Evolutionary conservation across 1,140 invertebrate genomes (phyloP), one percentile per base, ranked within the genome.

Genomic region (Drosophila kanapiae): DNA sequence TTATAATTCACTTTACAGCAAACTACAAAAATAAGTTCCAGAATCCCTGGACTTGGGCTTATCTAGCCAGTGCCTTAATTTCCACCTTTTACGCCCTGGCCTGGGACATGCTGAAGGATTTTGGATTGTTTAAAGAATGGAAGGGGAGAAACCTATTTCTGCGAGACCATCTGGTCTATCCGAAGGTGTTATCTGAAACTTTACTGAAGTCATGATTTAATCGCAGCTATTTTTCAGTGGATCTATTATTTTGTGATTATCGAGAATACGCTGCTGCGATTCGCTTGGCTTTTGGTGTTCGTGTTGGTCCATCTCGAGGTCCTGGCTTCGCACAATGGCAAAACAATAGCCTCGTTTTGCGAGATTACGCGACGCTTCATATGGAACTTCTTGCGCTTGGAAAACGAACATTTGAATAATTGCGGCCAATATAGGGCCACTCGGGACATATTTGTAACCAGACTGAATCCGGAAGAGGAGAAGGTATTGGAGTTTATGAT

Each of bases 181-280:
- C 95, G 4, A 83, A 77, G 80, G 83, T 88, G 43, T n/a, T 13
- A 4, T 14, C 0, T 9, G 4, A 48, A 62, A 10, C 8, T 3
- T 6, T 42, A 7, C 16, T 4, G 9, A 31, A 23, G 1, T 10
- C 49, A n/a, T 13, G 14, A 37, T 16, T n/a, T 4, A 56, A 33
- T 31, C 1, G 23, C 7, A 29, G 0, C 4, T 7, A 9, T 33
- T 13, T 31, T 38, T 0, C 10, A 86, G 96, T 94, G 94, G 75
- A 99, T 98, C 91, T 99, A 99, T 93, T 99, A 99, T 92, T 97
- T 99, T 94, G 98, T 98, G n/a, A 98, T 99, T 51, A 94, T 99
- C 37, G 97, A 99, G 93, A 98, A 99, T 93, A 96, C 98, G 49
- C 92, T 99, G 33, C 93, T 99, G 11, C 95, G 99, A 78, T 99